These are phyloP conservation scores for Camelus dromedarius DNA, from an alignment of 2,113 vertebrate species.

Conservation along the genomic window DNA sequence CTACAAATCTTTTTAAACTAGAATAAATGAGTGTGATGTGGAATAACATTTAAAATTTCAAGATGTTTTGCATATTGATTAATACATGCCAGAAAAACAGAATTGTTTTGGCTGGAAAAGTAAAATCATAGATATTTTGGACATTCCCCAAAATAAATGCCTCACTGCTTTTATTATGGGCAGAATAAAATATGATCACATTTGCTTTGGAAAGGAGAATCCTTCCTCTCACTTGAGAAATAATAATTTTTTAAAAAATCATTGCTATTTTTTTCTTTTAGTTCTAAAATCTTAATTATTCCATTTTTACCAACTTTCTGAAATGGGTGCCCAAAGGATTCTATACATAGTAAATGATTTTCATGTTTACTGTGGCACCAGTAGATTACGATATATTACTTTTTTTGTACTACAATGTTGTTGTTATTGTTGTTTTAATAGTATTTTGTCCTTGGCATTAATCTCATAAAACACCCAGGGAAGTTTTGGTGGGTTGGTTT, in stretches of 20 bases:
- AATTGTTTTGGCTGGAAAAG: constrained; percentile 46
- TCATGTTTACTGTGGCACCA: background rate
- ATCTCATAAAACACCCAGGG: background rate
- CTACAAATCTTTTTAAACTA: constrained; percentile 35
- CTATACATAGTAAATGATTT: background rate
- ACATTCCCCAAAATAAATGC: constrained; percentile 11
- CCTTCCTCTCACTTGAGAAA: constrained; percentile 52
- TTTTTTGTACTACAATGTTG: background rate
- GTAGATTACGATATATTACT: background rate
- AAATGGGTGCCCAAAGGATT: background rate
- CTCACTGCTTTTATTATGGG: constrained; percentile 2
- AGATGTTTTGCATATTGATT: constrained; percentile 64
- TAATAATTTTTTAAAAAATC: constrained; percentile 6
- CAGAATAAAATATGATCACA: constrained; percentile 69
- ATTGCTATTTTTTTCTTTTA: background rate
- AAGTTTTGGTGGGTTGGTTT: background rate
- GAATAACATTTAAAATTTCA: constrained; percentile 67
- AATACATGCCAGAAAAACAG: constrained; percentile 41
- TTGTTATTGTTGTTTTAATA: background rate
- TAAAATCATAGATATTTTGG: constrained; percentile 54
- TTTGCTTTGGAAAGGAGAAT: background rate
- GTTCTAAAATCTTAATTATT: constrained; percentile 52
- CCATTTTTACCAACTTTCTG: background rate
- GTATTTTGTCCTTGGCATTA: background rate
- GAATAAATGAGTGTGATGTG: constrained; percentile 44